Conservation (phyloP, 2,888 invertebrate genomes). For the Eupithecia dodoneata region DNA sequence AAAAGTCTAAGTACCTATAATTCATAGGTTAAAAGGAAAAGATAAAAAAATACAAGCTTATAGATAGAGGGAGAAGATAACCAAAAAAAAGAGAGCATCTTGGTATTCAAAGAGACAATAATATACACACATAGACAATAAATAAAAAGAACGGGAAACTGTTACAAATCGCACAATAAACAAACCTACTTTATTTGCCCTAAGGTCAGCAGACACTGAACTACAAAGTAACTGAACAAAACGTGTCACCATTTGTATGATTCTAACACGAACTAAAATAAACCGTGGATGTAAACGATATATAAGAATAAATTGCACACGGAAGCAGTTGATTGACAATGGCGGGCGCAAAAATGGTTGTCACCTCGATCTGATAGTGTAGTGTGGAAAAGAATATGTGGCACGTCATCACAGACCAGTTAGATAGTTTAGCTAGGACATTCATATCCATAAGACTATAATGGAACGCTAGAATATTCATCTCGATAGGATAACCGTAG, state of each 20-base stretch:
- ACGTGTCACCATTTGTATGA: constrained; percentile 6
- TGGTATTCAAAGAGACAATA: neutral
- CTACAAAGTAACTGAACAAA: neutral
- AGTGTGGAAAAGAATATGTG: constrained; percentile 9
- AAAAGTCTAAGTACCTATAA: too few relatives aligned
- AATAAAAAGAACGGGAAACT: neutral
- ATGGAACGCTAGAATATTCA: neutral
- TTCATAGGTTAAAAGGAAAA: neutral
- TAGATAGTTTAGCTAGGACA: neutral
- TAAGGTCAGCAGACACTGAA: constrained; percentile 4
- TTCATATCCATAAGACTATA: neutral
- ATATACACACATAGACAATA: neutral
- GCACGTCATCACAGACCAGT: neutral
- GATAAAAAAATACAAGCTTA: neutral
- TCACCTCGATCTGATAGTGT: constrained; percentile 26
- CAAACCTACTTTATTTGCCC: constrained; percentile 8
- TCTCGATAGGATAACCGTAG: neutral
- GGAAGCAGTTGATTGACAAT: constrained; percentile 30
- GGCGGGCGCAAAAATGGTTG: constrained; percentile 45
- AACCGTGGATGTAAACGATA: constrained; percentile 11
- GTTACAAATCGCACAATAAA: neutral
- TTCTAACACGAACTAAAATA: constrained; percentile 31
- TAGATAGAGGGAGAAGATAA: neutral
- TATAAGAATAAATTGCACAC: constrained; percentile 31
- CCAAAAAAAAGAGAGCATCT: neutral